Base-by-base conservation (phyloP, 2,797 vertebrate genomes). In the Lutra lutra region DNA sequence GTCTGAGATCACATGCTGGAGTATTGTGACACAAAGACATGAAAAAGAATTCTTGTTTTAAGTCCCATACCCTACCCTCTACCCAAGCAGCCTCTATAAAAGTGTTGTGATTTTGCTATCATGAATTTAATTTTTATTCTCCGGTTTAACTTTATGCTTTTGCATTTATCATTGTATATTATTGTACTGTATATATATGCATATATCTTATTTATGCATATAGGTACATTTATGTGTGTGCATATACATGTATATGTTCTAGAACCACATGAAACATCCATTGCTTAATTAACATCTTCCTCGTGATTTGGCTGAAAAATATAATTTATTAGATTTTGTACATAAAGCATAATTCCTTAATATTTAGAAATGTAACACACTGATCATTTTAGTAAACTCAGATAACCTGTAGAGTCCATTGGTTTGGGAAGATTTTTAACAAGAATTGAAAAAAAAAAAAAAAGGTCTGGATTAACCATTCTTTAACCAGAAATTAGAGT, bases 401-500 rank as follows among this genome's bases (percentile, higher is more conserved):
- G 17, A 83, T 77, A 93, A 73, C 3, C 10, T 38, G 18, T n/a
- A 10, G 4, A 23, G 21, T 84, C 15, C 35, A 72, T 32, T 79
- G 18, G 3, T 35, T 82, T 93, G 32, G 18, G 9, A 58, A 56
- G 9, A 54, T 62, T 86, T 48, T 29, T 87, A 56, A 83, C 27
- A 93, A 54, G 43, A 80, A 79, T 83, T 86, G 3, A 64, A 56
- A 51, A 51, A 92, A 88, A 2, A 25, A 43, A 94, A 56, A 25
- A 54, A 14, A 86, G 62, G 46, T 60, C 1, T 54, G 11, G 3
- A 35, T 88, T 72, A 91, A 80, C 4, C 40, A 73, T 90, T 78
- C 64, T 51, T 96, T 88, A 92, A 75, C 21, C 38, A 95, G 54
- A 89, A 95, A 90, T 88, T 93, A 84, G 6, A 95, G 12, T 51